A percentile compares a stretch with the other conserved stretches of the same genome.
phyloP scores from a whole-genome alignment of 2,888 invertebrate genomes.

The Lycaena phlaeas region DNA sequence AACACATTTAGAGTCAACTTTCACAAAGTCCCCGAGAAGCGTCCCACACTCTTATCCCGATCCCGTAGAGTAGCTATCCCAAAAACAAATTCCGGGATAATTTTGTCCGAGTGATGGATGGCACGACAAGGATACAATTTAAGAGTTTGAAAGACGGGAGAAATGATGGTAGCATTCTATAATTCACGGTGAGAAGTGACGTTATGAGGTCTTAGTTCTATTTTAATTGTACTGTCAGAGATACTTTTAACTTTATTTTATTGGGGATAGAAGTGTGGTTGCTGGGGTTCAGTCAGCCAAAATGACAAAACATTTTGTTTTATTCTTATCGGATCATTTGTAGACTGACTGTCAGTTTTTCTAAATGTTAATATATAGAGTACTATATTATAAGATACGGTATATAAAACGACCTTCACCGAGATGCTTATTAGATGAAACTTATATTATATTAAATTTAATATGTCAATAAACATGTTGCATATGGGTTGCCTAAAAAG shows the following conservation, averaged over 20 bases:
- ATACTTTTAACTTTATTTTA: not conserved
- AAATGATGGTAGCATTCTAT: constrained; percentile 33
- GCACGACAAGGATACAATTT: constrained; percentile 42
- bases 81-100: not conserved
- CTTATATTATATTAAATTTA: too few species aligned
- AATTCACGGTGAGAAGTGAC: constrained; percentile 55
- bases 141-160: constrained; percentile 44
- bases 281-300: too few species aligned
- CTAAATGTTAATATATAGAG: too few species aligned
- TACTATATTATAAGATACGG: too few species aligned
- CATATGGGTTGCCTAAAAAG: too few species aligned
- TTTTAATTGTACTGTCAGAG: constrained; percentile 3
- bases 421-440: too few species aligned
- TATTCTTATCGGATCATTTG: too few species aligned
- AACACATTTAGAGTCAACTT: not conserved
- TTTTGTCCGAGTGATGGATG: constrained; percentile 27
- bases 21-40: not conserved
- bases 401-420: too few species aligned
- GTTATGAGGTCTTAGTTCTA: constrained; percentile 35
- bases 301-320: too few species aligned
- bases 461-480: too few species aligned
- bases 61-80: not conserved
- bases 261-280: too few species aligned
- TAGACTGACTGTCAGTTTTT: too few species aligned
- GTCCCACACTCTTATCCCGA: not conserved